Base-by-base conservation (phyloP, 2,888 invertebrate genomes). In the Eupithecia tripunctaria region DNA sequence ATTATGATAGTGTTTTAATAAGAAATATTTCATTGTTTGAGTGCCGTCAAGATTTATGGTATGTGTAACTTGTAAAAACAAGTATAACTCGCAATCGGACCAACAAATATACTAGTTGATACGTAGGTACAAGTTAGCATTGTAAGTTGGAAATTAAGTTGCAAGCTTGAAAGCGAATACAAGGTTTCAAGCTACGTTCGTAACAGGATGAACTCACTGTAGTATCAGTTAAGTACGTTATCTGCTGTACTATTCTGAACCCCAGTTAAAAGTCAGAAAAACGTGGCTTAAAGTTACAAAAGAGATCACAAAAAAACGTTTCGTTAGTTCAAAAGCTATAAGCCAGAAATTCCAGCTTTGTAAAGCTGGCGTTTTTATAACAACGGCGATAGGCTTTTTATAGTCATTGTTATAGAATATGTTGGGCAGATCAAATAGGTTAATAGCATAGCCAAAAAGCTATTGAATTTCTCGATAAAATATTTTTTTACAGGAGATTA, bases 321-420 rank as follows among this genome's bases (percentile, higher is more conserved):
- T 29, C 8, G 29, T 29, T 29, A 2, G 21, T 29, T 29, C 8
- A 18, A 60, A 60, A 60, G 18, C 18, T 60, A 29, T 60, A 60
- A 60, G 60, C 60, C 60, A 60, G 29, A 60, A 15, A 29, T 60
- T 29, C 60, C 60, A 29, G 60, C 29, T 18, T 59, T 60, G 8
- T 29, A 18, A 60, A 29, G 60, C 29, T 14, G 18, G 21, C 27
- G 7, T 27, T 29, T 60, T 60, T 60, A 18, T 60, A 18, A 60
- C 60, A 60, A 29, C 60, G 60, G 18, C 29, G 60, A 60, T 60
- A 18, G 60, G 29, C 18, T 60, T 27, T 51, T 56, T 25, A 29
- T 18, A 18, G 1, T 0, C 29, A 29, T 29, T 29, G 60, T 25
- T 56, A 51, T 51, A 12, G 51, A 51, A 51, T 10, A 21, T 51